phyloP scores from a whole-genome alignment of 2,888 invertebrate species.

The Halictus ligatus region DNA sequence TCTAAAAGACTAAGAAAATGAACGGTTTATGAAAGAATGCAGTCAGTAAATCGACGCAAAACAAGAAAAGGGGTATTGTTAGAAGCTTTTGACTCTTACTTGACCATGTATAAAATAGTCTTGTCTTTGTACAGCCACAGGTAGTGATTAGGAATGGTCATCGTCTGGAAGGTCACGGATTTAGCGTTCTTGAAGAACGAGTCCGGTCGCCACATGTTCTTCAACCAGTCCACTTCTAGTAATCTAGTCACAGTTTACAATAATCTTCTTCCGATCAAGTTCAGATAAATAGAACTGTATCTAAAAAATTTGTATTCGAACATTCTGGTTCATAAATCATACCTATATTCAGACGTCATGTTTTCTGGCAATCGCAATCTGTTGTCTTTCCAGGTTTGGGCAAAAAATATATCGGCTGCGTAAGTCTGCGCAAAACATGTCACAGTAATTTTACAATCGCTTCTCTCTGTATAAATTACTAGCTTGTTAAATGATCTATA shows the following conservation, averaged over 20 bases:
- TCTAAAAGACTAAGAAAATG: neutral
- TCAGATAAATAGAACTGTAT: neutral
- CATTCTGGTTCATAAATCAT: constrained; percentile 8
- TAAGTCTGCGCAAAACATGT: constrained; percentile 88
- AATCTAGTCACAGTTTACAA: constrained; percentile 84
- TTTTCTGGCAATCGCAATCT: constrained; percentile 94
- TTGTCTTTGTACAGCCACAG: constrained; percentile 95
- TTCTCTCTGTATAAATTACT: neutral
- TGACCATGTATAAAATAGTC: constrained; percentile 94
- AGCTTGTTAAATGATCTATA: neutral
- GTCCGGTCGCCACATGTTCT: constrained; percentile 97
- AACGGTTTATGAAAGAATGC: neutral
- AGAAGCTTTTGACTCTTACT: constrained; percentile 85
- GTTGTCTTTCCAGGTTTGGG: constrained; percentile 97
- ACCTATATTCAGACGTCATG: constrained; percentile 96
- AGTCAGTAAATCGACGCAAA: neutral
- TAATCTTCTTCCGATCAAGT: neutral
- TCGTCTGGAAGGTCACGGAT: constrained; percentile 96
- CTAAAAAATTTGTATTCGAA: neutral
- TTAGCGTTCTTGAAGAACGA: constrained; percentile 98
- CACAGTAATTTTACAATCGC: neutral
- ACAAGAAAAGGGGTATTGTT: neutral
- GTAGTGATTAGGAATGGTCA: constrained; percentile 97
- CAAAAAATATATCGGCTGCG: constrained; percentile 96
- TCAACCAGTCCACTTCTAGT: constrained; percentile 95